Percentiles rank a stretch among this genome's conserved stretches.
phyloP scores from a whole-genome alignment of 2,888 invertebrate species.

The Ophonus ardosiacus region DNA sequence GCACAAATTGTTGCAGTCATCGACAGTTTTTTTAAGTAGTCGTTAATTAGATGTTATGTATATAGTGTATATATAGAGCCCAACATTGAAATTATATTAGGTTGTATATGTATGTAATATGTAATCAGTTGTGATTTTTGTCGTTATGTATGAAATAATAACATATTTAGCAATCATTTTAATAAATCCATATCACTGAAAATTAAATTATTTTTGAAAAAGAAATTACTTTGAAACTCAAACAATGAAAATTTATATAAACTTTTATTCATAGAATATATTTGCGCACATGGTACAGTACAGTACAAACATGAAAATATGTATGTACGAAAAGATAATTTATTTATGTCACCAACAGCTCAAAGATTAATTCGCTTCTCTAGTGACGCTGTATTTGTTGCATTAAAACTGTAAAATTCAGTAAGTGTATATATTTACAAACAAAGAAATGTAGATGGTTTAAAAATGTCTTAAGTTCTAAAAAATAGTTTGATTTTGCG shows the following conservation, averaged over 20 bases:
- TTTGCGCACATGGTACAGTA: background rate
- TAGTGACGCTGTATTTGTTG: background rate
- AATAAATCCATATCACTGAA: slow-evolving; percentile 38
- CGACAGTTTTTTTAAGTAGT: slow-evolving; percentile 48
- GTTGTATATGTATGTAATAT: slow-evolving; percentile 38
- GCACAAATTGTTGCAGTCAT: slow-evolving; percentile 33
- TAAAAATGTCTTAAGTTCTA: no score
- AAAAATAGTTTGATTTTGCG: no score
- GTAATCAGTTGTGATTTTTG: slow-evolving; percentile 14
- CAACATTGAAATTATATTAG: slow-evolving; percentile 42
- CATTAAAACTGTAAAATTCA: background rate
- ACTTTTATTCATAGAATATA: background rate
- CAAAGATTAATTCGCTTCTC: background rate
- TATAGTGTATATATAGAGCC: slow-evolving; percentile 56
- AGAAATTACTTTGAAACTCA: background rate
- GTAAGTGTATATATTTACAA: background rate
- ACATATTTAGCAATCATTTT: slow-evolving; percentile 9
- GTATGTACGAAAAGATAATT: background rate
- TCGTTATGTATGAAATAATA: slow-evolving; percentile 12
- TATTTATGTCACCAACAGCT: background rate
- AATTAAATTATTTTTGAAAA: slow-evolving; percentile 16
- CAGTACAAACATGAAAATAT: background rate
- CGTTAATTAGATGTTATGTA: slow-evolving; percentile 60
- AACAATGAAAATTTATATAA: background rate
- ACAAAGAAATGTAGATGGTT: no score